These are phyloP conservation scores for Daphoenositta chrysoptera DNA, from an alignment of 2,113 vertebrate genomes.

Conservation along the genomic window DNA sequence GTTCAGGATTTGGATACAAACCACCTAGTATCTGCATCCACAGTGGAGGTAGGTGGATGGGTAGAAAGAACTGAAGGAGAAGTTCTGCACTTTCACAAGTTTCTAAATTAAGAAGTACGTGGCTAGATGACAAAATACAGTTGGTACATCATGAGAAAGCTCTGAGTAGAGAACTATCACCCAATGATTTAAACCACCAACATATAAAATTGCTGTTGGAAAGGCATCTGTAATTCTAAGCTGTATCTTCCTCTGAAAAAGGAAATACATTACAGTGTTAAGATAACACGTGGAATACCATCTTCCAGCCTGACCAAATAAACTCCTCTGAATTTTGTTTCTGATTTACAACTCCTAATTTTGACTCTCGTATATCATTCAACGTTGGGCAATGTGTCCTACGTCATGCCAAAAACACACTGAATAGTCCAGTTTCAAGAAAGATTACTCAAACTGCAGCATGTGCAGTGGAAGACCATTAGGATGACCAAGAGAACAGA, in stretches of 20 bases:
- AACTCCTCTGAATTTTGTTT: neutral
- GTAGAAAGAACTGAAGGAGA: neutral
- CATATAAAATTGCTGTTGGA: neutral
- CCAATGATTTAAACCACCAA: neutral
- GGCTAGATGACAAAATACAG: neutral
- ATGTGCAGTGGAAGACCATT: neutral
- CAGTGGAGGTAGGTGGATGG: too few relatives aligned
- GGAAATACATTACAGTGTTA: neutral
- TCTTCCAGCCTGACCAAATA: neutral
- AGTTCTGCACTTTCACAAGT: neutral
- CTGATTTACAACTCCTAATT: neutral
- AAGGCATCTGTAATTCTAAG: neutral
- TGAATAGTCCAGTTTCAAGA: neutral
- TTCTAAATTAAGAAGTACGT: neutral
- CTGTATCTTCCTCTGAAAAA: neutral
- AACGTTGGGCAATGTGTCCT: neutral
- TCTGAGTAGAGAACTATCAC: neutral
- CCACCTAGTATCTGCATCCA: neutral
- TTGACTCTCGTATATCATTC: neutral
- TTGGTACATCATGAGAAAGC: neutral
- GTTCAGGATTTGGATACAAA: neutral
- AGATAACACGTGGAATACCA: neutral
- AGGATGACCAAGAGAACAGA: neutral
- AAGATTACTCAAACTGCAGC: neutral
- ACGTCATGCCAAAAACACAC: neutral